These are phyloP conservation scores for Steinernema carpocapsae DNA, from an alignment of 2,888 invertebrate species.

Conservation along the genomic window DNA sequence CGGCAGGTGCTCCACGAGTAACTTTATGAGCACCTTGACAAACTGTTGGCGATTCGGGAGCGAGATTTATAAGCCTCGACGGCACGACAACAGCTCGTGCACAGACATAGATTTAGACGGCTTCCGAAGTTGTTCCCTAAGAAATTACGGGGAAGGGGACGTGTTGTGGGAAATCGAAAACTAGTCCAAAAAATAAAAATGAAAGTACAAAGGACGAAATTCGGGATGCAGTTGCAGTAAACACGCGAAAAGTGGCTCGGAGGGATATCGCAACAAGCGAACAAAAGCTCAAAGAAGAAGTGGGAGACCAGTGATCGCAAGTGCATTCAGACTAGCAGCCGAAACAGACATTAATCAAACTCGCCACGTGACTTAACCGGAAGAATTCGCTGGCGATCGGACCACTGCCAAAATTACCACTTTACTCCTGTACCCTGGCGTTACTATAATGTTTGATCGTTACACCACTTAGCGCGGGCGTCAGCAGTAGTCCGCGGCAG, in stretches of 20 bases:
- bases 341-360: conserved; percentile 27
- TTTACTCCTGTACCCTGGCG: background rate
- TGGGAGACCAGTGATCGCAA: conserved; percentile 2
- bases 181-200: background rate
- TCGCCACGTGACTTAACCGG: conserved; percentile 19
- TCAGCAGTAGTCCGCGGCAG: background rate
- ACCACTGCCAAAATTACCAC: conserved; percentile 30
- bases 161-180: background rate
- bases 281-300: background rate
- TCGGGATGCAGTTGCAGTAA: background rate
- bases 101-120: too few relatives aligned
- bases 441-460: conserved; percentile 30
- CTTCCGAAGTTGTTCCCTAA: too few relatives aligned
- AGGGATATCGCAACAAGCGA: background rate
- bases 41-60: conserved; percentile 1
- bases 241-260: background rate
- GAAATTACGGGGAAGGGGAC: background rate
- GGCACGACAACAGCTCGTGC: too few relatives aligned
- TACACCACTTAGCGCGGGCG: background rate
- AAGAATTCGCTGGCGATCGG: conserved; percentile 17
- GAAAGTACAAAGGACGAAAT: background rate
- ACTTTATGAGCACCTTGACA: background rate
- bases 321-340: conserved; percentile 26
- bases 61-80: background rate
- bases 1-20: background rate